These are phyloP conservation scores for Phrynosoma blainvillii DNA, from an alignment of 2,113 vertebrate species.

Conservation along the genomic window DNA sequence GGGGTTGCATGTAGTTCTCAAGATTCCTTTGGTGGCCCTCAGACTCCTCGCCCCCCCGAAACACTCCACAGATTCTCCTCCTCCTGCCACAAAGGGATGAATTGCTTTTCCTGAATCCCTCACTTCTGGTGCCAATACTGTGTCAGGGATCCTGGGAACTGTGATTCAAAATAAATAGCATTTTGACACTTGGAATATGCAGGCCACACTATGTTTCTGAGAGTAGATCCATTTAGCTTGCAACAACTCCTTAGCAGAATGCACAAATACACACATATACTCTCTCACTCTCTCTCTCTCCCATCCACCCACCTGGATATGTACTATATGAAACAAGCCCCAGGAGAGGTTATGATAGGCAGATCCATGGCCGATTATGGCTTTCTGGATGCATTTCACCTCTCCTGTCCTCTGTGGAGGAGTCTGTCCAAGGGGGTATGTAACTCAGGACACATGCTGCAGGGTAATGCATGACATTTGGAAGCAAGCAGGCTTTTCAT, in stretches of 20 bases:
- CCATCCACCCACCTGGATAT: neutral
- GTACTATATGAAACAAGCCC: neutral
- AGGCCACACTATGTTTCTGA: too few species aligned
- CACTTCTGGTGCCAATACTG: neutral
- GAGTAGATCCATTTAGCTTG: neutral
- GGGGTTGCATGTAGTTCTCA: too few species aligned
- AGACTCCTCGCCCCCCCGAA: too few species aligned
- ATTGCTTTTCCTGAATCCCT: neutral
- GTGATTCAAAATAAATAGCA: neutral
- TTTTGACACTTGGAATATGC: too few species aligned
- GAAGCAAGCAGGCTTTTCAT: neutral
- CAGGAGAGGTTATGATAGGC: neutral
- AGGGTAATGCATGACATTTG: neutral
- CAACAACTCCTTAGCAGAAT: neutral
- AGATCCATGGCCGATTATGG: neutral
- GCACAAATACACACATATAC: too few species aligned
- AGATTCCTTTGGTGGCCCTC: too few species aligned
- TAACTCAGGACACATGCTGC: neutral
- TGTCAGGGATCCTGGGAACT: too few species aligned
- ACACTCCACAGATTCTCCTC: too few species aligned
- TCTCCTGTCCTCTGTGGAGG: neutral
- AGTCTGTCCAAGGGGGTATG: too few species aligned
- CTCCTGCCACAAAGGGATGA: too few species aligned
- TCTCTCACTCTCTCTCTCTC: too few species aligned
- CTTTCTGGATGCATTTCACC: neutral